These are phyloP conservation scores for Theristus sp. DNA, from an alignment of 2,888 invertebrate species.

Conservation along the genomic window DNA sequence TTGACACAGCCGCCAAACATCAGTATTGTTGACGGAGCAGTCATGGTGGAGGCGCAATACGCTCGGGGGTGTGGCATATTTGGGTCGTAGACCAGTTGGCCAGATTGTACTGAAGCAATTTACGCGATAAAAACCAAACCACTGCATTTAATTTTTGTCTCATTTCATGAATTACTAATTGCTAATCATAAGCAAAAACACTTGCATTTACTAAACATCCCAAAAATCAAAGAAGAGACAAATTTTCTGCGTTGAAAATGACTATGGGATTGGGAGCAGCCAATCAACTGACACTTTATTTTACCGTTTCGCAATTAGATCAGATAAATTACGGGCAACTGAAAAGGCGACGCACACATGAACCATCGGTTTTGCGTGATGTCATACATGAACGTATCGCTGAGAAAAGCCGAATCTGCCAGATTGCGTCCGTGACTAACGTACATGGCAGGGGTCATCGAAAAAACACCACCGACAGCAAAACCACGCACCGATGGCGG, in stretches of 20 bases:
- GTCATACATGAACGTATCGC: slow-evolving; percentile 4
- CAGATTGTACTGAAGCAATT: slow-evolving; percentile 1
- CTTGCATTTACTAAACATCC: too few relatives aligned
- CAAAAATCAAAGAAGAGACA: too few relatives aligned
- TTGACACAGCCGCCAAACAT: slow-evolving; percentile 4
- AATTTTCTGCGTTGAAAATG: too few relatives aligned
- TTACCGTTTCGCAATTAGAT: too few relatives aligned
- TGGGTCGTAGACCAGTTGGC: slow-evolving; percentile 4
- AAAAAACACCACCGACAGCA: slow-evolving; percentile 1
- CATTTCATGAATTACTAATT: too few relatives aligned
- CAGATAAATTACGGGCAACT: too few relatives aligned
- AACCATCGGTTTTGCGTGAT: not conserved
- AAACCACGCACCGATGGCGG: not conserved
- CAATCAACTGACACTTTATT: too few relatives aligned
- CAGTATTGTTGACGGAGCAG: not conserved
- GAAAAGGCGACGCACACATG: too few relatives aligned
- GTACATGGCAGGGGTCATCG: not conserved
- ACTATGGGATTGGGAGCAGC: too few relatives aligned
- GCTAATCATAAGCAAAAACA: too few relatives aligned
- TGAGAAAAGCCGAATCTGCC: not conserved
- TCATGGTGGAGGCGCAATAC: not conserved
- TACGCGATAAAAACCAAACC: too few relatives aligned
- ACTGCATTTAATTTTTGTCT: too few relatives aligned
- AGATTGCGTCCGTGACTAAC: not conserved
- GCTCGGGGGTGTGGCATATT: slow-evolving; percentile 4